Conservation (phyloP, 2,888 invertebrate species). For the Parthenolecanium corni region DNA sequence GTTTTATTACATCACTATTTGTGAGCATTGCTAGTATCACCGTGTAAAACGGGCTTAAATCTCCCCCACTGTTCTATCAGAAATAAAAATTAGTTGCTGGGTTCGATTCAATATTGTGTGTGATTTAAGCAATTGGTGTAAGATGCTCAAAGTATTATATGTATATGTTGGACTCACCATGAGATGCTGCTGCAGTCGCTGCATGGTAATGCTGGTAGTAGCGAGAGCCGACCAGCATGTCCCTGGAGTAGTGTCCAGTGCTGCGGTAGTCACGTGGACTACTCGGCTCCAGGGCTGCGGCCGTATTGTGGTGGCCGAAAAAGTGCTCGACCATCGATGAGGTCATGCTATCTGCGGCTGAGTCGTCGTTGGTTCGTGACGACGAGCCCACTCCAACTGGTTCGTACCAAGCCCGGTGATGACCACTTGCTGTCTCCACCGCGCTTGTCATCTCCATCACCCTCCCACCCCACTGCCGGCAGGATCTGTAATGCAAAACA, state of each 20-base stretch:
- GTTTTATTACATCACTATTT: too few relatives aligned
- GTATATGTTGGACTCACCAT: slow-evolving; percentile 15
- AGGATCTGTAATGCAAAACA: slow-evolving; percentile 8
- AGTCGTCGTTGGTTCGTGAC: slow-evolving; percentile 8
- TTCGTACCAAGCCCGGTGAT: slow-evolving; percentile 29
- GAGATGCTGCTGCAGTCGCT: slow-evolving; percentile 19
- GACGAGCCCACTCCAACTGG: slow-evolving; percentile 12
- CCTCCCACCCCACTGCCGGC: slow-evolving; percentile 20
- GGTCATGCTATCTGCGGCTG: slow-evolving; percentile 1
- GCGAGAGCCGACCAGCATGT: slow-evolving; percentile 16
- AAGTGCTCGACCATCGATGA: slow-evolving; percentile 27
- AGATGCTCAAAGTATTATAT: too few relatives aligned
- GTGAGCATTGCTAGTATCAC: too few relatives aligned
- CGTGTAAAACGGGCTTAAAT: too few relatives aligned
- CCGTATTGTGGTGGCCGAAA: slow-evolving; percentile 22
- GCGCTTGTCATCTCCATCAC: slow-evolving; percentile 29
- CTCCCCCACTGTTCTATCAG: too few relatives aligned
- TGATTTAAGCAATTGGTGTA: too few relatives aligned
- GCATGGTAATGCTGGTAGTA: slow-evolving; percentile 29
- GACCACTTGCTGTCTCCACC: slow-evolving; percentile 26
- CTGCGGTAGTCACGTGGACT: slow-evolving; percentile 24
- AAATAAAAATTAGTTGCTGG: too few relatives aligned
- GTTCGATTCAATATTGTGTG: too few relatives aligned
- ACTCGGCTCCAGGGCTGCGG: slow-evolving; percentile 6
- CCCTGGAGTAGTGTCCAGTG: slow-evolving; percentile 22